These are phyloP conservation scores for Girardia tigrina DNA, from an alignment of 2,888 invertebrate species.

Conservation along the genomic window DNA sequence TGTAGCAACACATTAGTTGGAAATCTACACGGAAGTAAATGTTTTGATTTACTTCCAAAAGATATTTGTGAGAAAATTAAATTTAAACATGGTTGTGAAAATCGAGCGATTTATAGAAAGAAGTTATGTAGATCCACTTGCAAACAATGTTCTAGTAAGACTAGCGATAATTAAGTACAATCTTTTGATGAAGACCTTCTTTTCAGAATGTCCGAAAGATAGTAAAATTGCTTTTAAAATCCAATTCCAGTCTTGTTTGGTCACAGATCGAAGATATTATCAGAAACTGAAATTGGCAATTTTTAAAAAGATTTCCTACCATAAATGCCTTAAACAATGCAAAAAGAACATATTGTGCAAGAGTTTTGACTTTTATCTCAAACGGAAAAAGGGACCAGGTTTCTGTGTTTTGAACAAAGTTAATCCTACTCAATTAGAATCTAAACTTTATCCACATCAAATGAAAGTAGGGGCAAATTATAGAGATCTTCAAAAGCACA, in stretches of 20 bases:
- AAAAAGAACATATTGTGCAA: background rate
- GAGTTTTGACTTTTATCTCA: slow-evolving; percentile 30
- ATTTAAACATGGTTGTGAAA: background rate
- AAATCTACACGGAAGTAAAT: background rate
- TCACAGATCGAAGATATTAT: slow-evolving; percentile 12
- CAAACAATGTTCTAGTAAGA: background rate
- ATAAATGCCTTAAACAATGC: slow-evolving; percentile 19
- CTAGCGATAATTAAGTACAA: background rate
- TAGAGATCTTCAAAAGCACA: slow-evolving; percentile 16
- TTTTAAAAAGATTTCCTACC: slow-evolving; percentile 21
- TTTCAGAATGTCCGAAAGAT: background rate
- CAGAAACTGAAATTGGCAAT: background rate
- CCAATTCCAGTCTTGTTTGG: slow-evolving; percentile 26
- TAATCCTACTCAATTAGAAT: background rate
- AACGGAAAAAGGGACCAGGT: background rate
- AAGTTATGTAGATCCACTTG: background rate
- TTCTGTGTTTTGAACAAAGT: slow-evolving; percentile 28
- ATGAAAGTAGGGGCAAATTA: slow-evolving; percentile 8
- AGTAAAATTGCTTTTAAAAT: slow-evolving; percentile 29
- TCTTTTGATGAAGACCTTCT: background rate
- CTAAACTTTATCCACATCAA: background rate
- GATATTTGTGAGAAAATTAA: background rate
- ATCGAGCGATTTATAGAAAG: background rate
- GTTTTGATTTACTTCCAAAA: background rate
- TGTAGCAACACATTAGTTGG: background rate